Base-by-base conservation (phyloP, 2,797 vertebrate species). In the Acipenser ruthenus region DNA sequence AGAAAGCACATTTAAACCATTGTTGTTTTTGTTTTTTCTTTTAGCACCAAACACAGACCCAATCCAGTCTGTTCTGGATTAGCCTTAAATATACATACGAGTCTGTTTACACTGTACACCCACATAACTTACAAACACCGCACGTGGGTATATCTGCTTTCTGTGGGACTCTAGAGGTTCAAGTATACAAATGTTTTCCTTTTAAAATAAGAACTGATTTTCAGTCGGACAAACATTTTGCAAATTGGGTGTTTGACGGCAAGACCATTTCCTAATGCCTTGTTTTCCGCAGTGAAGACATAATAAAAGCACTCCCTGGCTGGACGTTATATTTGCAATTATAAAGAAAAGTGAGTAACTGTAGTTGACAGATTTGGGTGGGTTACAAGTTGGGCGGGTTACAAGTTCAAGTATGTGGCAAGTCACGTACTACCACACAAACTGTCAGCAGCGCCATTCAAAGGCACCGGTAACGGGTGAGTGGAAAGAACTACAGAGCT, bases 351-450 rank as follows among this genome's bases (percentile, higher is more conserved):
- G 60, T 62, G 11, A 58, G 55, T 58, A n/a, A 58, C 15, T 58
- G 18, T 62, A 23, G 60, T 18, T 62, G 60, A 48, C 12, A 18
- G 47, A 62, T 62, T 55, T 62, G 37, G 60, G 47, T 13, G 11
- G 11, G 60, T 62, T 62, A 62, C 60, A 62, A 62, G 60, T 62
- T 62, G n/a, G n/a, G n/a, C n/a, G n/a, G 60, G 60, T 62, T 62
- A 62, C 60, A 62, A 62, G 60, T 62, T 62, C 60, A 62, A 62
- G 60, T 8, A 37, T 62, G 60, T 37, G 11, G 6, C 11, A n/a
- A 15, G 60, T 62, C 60, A 62, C 60, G 60, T 62, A 62, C 10
- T n/a, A 55, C 53, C 53, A 55, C 3, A 55, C 37, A 37, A n/a
- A 10, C 5, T 55, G 53, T 9, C 53, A 55, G 9, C 53, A n/a